Base-by-base conservation (phyloP, 2,888 invertebrate species). In the Serrognathus titanus region DNA sequence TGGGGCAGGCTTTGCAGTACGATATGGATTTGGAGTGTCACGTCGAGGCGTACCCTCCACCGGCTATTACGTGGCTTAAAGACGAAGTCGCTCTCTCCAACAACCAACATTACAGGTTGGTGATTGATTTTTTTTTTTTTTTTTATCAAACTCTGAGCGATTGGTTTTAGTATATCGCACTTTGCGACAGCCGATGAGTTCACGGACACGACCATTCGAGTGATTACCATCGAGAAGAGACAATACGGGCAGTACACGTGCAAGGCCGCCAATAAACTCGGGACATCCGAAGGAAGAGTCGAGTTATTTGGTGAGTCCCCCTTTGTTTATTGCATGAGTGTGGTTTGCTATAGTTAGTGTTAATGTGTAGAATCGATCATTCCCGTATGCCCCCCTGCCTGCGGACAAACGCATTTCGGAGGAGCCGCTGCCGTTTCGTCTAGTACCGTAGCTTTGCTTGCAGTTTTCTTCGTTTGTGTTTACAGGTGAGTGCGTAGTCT, bases 11-110 rank as follows among this genome's bases (percentile, higher is more conserved):
- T 0, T 78, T 95, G 8, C 94, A 94, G 73, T 95, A 94, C 71
- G 94, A 96, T 68, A 94, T 95, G 89, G 93, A 95, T 70, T 76
- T 97, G 61, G 95, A 96, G 71, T 97, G 97, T 70, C 94, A 94
- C 75, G 90, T 95, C 10, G 94, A 94, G 73, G 96, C 96, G 0
- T 95, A 94, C 77, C 97, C 97, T 0, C 93, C 93, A 2, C 96
- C 97, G 0, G 92, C 92, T 1, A 93, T 97, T 62, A 84, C 86
- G 0, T 97, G 97, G 97, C 80, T 91, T 3, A 95, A 95, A 74
- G 93, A 93, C 51, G 89, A 88, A 47, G 81, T 87, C 0, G 86
- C 88, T 58, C 75, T 95, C 2, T 88, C 91, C 0, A 94, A 94
- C 71, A 94, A 94, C 76, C 94, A 94, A 71, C 94, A 95, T 79